Evolutionary conservation across 1,140 invertebrate genomes (phyloP).

Genomic region (Elysia chlorotica): DNA sequence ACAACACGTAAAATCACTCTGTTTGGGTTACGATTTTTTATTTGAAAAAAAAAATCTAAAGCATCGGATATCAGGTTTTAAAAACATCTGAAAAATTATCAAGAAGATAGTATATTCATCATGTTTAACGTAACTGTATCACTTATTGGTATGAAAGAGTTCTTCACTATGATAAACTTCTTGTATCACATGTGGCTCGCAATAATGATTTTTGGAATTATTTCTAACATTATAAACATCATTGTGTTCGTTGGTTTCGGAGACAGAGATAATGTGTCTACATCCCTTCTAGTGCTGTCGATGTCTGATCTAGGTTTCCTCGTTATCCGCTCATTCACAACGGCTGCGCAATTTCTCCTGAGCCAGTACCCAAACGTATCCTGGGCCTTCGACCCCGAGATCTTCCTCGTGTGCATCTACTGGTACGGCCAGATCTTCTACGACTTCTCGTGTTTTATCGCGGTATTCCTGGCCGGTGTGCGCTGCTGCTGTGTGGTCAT

Average conservation of each 20-base stretch:
- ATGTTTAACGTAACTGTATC: too few relatives aligned
- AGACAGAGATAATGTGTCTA: neutral
- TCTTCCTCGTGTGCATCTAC: neutral
- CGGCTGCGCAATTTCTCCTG: neutral
- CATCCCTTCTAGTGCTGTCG: neutral
- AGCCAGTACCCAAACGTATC: neutral
- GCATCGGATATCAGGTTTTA: too few relatives aligned
- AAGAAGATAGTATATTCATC: too few relatives aligned
- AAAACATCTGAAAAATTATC: too few relatives aligned
- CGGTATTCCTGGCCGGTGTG: neutral
- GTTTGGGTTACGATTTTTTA: too few relatives aligned
- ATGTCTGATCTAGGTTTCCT: neutral
- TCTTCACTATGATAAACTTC: too few relatives aligned
- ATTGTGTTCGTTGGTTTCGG: neutral
- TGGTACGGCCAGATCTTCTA: neutral
- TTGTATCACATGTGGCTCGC: too few relatives aligned
- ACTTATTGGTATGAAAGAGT: too few relatives aligned
- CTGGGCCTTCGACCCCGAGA: neutral
- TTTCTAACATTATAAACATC: neutral
- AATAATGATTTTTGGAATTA: neutral
- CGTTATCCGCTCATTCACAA: neutral
- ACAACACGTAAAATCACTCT: too few relatives aligned
- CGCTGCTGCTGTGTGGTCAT: conserved; percentile 3
- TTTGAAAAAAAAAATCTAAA: too few relatives aligned
- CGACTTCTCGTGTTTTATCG: neutral